A percentile compares a stretch with the other conserved stretches of the same genome.
Evolutionary conservation across 2,113 vertebrate species (phyloP).

Genomic region (Lepus americanus): DNA sequence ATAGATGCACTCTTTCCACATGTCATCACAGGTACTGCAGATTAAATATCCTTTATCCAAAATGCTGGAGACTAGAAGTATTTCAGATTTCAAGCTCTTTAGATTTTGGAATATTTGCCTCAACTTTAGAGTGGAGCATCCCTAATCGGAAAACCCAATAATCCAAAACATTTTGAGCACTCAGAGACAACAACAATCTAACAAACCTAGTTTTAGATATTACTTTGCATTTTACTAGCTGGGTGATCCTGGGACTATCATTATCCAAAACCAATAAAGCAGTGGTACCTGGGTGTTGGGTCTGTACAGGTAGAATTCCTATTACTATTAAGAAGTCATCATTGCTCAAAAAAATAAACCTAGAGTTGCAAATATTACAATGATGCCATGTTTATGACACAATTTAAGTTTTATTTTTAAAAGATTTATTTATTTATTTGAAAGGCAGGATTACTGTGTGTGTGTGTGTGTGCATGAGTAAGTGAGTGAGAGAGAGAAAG

Average conservation of each 20-base stretch:
- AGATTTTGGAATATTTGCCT: too few relatives aligned
- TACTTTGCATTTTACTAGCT: background rate
- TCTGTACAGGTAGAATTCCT: background rate
- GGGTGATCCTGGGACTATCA: background rate
- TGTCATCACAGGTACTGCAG: background rate
- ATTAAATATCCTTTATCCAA: too few relatives aligned
- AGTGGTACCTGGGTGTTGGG: background rate
- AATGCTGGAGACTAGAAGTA: too few relatives aligned
- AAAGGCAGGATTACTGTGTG: too few relatives aligned
- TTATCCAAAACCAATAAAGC: background rate
- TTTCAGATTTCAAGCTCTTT: too few relatives aligned
- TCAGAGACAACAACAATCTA: background rate
- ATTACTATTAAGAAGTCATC: slow-evolving; percentile 1
- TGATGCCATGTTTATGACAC: background rate
- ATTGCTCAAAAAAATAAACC: background rate
- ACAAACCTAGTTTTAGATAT: background rate
- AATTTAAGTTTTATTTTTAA: background rate
- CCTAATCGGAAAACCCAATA: too few relatives aligned
- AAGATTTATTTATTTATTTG: too few relatives aligned
- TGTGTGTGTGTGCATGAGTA: too few relatives aligned
- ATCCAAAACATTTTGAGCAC: too few relatives aligned
- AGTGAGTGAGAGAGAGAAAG: too few relatives aligned
- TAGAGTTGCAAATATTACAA: slow-evolving; percentile 17
- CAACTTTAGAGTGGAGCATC: too few relatives aligned
- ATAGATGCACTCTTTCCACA: background rate